These are phyloP conservation scores for Sinocyclocheilus maitianheensis DNA, from an alignment of 2,113 vertebrate species.

Conservation along the genomic window DNA sequence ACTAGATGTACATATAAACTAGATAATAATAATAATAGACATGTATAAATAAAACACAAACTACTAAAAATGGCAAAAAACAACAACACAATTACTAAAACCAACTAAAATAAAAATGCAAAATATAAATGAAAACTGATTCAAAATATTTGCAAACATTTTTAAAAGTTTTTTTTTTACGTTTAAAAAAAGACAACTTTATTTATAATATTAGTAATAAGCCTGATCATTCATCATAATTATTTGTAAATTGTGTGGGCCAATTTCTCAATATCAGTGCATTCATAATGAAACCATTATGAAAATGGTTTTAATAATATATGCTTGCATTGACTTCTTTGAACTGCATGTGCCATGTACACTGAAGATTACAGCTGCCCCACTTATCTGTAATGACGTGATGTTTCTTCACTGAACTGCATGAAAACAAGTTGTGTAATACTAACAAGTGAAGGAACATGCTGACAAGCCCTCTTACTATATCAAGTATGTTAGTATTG, in stretches of 20 bases:
- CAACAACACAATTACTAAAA: too few species aligned
- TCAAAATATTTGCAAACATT: too few species aligned
- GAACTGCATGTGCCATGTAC: not conserved
- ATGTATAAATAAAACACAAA: too few species aligned
- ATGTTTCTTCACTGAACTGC: not conserved
- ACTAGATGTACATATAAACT: too few species aligned
- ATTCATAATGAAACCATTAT: not conserved
- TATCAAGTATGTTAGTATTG: not conserved
- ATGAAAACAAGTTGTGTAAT: slow-evolving; percentile 13
- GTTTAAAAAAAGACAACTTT: too few species aligned
- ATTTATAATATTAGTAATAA: not conserved
- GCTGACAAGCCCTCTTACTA: not conserved
- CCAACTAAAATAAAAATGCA: too few species aligned
- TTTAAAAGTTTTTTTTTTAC: too few species aligned
- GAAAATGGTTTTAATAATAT: not conserved
- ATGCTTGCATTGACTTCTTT: not conserved
- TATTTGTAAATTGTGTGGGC: not conserved
- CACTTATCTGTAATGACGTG: not conserved
- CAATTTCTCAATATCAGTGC: not conserved
- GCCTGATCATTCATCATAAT: too few species aligned
- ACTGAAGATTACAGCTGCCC: not conserved
- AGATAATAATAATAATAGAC: too few species aligned
- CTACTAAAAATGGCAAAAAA: too few species aligned
- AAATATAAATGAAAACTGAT: too few species aligned
- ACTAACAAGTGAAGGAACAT: not conserved